Percentiles rank a stretch among this genome's conserved stretches.
Evolutionary conservation across 2,797 vertebrate species (phyloP).

Genomic region (Pangasius sanitwongsei): DNA sequence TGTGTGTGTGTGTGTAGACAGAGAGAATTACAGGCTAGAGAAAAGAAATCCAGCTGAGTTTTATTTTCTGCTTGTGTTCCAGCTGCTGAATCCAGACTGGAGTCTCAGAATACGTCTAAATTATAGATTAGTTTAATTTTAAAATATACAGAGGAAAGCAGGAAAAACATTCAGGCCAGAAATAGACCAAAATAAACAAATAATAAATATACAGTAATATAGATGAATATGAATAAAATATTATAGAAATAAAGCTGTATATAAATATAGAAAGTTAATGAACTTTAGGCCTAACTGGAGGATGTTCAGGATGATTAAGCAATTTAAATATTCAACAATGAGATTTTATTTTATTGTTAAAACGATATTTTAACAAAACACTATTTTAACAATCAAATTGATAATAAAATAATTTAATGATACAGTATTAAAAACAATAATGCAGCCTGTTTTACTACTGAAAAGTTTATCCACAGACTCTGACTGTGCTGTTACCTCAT

Average conservation of each 20-base stretch:
- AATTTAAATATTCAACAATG: neutral
- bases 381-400: neutral
- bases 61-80: no score
- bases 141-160: neutral
- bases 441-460: neutral
- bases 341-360: no score
- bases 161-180: neutral
- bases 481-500: neutral
- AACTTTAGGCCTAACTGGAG: neutral
- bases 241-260: no score
- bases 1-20: no score
- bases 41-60: neutral
- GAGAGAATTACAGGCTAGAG: neutral
- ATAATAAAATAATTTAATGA: neutral
- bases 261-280: neutral
- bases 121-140: neutral
- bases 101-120: neutral
- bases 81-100: neutral
- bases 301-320: neutral
- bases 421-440: neutral
- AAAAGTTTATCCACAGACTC: neutral
- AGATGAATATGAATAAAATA: neutral
- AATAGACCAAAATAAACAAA: neutral
- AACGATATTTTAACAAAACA: neutral
- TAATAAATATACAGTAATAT: neutral